These are phyloP conservation scores for Leptatherina wallacei DNA, from an alignment of 2,797 vertebrate species.

Conservation along the genomic window DNA sequence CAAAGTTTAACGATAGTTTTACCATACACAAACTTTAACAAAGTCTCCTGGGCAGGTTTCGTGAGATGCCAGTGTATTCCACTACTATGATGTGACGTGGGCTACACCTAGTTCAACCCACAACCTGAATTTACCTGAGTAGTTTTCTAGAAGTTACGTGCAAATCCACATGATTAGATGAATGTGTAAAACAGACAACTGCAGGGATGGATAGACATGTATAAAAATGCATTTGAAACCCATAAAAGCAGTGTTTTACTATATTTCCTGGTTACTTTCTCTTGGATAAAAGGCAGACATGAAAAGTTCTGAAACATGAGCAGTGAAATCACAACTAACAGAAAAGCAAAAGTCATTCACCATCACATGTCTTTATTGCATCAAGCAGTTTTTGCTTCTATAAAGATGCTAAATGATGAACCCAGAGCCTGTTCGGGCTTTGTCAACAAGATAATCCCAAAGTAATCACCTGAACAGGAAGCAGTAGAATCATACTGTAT, in stretches of 20 bases:
- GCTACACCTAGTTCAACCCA: not conserved
- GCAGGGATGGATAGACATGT: not conserved
- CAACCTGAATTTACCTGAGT: not conserved
- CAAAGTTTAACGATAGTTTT: not conserved
- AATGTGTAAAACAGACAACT: not conserved
- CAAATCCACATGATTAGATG: not conserved
- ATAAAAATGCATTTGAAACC: not conserved
- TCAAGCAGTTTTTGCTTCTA: conserved; percentile 22
- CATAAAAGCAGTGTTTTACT: not conserved
- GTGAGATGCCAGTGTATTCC: not conserved
- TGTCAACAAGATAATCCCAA: conserved; percentile 15
- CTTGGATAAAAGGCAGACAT: not conserved
- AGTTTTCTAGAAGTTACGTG: not conserved
- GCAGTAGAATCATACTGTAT: conserved; percentile 39
- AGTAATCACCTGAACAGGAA: conserved; percentile 34
- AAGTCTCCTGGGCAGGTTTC: not conserved
- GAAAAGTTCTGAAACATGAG: conserved; percentile 7
- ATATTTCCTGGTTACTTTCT: not conserved
- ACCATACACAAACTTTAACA: not conserved
- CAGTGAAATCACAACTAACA: conserved; percentile 19
- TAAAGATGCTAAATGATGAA: conserved; percentile 11
- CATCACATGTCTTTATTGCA: conserved; percentile 53
- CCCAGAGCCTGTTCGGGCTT: conserved; percentile 12
- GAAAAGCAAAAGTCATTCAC: conserved; percentile 18
- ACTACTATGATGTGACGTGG: not conserved